A percentile compares a stretch with the other conserved stretches of the same genome.
Conservation (phyloP, 1,140 invertebrate genomes). For the Acromyrmex charruanus region DNA sequence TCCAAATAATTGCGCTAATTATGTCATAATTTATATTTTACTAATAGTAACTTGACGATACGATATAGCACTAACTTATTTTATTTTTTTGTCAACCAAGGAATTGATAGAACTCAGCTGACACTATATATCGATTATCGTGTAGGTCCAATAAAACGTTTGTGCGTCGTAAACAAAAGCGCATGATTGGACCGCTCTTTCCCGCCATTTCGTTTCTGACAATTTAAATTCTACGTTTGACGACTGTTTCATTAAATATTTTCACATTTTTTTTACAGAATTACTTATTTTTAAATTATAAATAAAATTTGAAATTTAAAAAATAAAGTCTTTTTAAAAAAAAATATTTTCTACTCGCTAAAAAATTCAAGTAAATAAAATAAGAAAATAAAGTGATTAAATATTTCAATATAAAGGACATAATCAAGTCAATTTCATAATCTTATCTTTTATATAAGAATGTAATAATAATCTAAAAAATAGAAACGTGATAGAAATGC, state of each 20-base stretch:
- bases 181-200: constrained; percentile 71
- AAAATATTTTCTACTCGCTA: too few species aligned
- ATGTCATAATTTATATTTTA: background rate
- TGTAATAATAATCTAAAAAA: too few species aligned
- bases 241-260: background rate
- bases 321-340: too few species aligned
- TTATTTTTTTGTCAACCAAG: background rate
- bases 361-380: too few species aligned
- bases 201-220: constrained; percentile 59
- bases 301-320: too few species aligned
- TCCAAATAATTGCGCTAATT: background rate
- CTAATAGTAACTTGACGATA: background rate
- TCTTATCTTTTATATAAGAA: too few species aligned
- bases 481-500: too few species aligned
- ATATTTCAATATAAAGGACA: too few species aligned
- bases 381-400: too few species aligned
- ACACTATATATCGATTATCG: constrained; percentile 79
- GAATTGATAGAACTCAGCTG: constrained; percentile 12
- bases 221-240: background rate
- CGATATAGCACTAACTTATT: background rate
- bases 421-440: too few species aligned
- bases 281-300: too few species aligned
- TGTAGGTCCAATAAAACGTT: constrained; percentile 73
- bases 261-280: background rate
- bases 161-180: constrained; percentile 80